These are phyloP conservation scores for Drosophila littoralis DNA, from an alignment of 1,140 invertebrate species.

Conservation along the genomic window DNA sequence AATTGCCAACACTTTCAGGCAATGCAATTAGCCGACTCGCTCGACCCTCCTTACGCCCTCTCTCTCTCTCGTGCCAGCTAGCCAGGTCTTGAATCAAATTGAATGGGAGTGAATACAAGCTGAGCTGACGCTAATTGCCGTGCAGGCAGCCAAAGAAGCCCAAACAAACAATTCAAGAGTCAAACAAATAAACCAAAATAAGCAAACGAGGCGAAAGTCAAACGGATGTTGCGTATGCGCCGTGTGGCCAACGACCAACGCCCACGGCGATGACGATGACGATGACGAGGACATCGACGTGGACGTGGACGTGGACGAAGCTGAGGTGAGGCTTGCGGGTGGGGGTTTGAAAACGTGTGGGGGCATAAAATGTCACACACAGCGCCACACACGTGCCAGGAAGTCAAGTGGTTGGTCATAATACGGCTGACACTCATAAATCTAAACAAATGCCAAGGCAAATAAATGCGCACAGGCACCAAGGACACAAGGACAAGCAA, in stretches of 20 bases:
- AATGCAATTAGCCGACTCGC: slow-evolving; percentile 5
- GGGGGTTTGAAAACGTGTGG: slow-evolving; percentile 53
- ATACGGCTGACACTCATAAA: slow-evolving; percentile 82
- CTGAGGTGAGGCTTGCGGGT: neutral
- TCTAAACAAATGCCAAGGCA: slow-evolving; percentile 76
- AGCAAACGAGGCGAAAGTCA: slow-evolving; percentile 41
- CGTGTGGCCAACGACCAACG: slow-evolving; percentile 59
- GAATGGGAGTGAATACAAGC: slow-evolving; percentile 16
- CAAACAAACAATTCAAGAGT: slow-evolving; percentile 30
- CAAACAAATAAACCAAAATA: slow-evolving; percentile 38
- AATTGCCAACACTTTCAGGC: slow-evolving; percentile 1
- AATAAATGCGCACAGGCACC: slow-evolving; percentile 34
- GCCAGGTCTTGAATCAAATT: slow-evolving; percentile 24
- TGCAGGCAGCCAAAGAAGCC: slow-evolving; percentile 8
- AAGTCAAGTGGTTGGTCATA: slow-evolving; percentile 83
- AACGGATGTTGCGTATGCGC: slow-evolving; percentile 74
- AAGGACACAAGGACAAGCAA: neutral
- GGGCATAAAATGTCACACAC: slow-evolving; percentile 69
- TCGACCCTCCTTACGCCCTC: neutral
- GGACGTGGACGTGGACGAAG: neutral
- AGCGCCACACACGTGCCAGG: slow-evolving; percentile 75
- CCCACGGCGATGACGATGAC: slow-evolving; percentile 49
- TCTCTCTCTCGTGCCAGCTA: neutral
- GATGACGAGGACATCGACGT: neutral
- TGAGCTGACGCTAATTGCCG: slow-evolving; percentile 45